Conservation (phyloP, 2,797 vertebrate species). For the Lophius americanus region DNA sequence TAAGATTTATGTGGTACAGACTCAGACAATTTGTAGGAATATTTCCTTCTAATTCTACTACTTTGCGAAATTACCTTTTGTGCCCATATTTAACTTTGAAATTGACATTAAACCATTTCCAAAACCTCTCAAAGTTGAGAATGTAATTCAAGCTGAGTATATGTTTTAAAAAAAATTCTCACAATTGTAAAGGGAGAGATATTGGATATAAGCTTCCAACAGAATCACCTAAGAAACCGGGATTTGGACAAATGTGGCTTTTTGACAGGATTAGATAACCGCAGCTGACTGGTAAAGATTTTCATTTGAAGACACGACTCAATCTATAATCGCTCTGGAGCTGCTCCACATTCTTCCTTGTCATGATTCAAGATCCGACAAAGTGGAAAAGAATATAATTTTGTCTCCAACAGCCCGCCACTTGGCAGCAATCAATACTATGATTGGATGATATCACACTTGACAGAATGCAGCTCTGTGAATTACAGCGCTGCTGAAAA, state of each 20-base stretch:
- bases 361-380: constrained; percentile 28
- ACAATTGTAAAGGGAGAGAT: background rate
- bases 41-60: constrained; percentile 1
- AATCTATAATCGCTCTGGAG: constrained; percentile 25
- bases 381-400: constrained; percentile 26
- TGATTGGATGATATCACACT: background rate
- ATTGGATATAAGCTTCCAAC: constrained; percentile 1
- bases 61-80: constrained; percentile 12
- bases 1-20: background rate
- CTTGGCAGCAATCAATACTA: constrained; percentile 24
- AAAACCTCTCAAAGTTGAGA: constrained; percentile 17
- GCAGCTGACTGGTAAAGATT: constrained; percentile 20
- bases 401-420: background rate
- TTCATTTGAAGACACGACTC: constrained; percentile 22
- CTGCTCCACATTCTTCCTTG: background rate
- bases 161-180: background rate
- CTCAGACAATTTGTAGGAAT: background rate
- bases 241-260: background rate
- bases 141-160: constrained; percentile 4
- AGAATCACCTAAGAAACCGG: background rate
- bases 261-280: constrained; percentile 4
- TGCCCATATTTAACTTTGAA: constrained; percentile 5
- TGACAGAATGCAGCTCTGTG: background rate
- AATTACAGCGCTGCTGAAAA: constrained; percentile 1
- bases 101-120: no score